Percentiles rank a stretch among this genome's conserved stretches.
phyloP scores from a whole-genome alignment of 2,888 invertebrate genomes.

The Itoplectis maculator region DNA sequence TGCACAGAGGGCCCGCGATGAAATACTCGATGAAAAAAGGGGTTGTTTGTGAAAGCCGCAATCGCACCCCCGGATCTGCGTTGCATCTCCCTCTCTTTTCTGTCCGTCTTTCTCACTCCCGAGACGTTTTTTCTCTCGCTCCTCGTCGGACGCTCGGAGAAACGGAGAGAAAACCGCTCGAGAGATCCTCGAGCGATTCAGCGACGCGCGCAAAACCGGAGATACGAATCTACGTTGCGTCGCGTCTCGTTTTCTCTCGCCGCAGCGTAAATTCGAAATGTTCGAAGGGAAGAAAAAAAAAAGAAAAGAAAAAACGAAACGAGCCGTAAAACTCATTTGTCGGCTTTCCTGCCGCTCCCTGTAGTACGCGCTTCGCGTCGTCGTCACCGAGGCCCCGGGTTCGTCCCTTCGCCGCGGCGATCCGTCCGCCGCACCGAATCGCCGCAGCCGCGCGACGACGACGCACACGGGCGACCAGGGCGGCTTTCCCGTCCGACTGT shows the following conservation, averaged over 20 bases:
- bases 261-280: slow-evolving; percentile 68
- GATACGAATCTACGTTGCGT: slow-evolving; percentile 62
- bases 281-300: slow-evolving; percentile 28
- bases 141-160: slow-evolving; percentile 49
- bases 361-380: slow-evolving; percentile 60
- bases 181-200: slow-evolving; percentile 57
- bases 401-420: too few relatives aligned
- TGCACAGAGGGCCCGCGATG: slow-evolving; percentile 21
- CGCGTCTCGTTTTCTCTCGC: slow-evolving; percentile 66
- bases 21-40: slow-evolving; percentile 46
- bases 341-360: slow-evolving; percentile 71
- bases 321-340: slow-evolving; percentile 77
- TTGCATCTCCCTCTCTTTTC: slow-evolving; percentile 21
- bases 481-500: slow-evolving; percentile 22
- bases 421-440: slow-evolving; percentile 54
- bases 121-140: slow-evolving; percentile 4
- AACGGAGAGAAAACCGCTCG: slow-evolving; percentile 51
- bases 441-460: slow-evolving; percentile 57
- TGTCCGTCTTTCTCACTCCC: slow-evolving; percentile 11
- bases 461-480: too few relatives aligned
- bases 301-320: slow-evolving; percentile 72
- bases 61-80: slow-evolving; percentile 61
- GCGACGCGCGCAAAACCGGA: slow-evolving; percentile 51
- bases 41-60: slow-evolving; percentile 68
- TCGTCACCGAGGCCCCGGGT: slow-evolving; percentile 40